Conservation (phyloP, 2,113 vertebrate genomes). For the Lipotes vexillifer region DNA sequence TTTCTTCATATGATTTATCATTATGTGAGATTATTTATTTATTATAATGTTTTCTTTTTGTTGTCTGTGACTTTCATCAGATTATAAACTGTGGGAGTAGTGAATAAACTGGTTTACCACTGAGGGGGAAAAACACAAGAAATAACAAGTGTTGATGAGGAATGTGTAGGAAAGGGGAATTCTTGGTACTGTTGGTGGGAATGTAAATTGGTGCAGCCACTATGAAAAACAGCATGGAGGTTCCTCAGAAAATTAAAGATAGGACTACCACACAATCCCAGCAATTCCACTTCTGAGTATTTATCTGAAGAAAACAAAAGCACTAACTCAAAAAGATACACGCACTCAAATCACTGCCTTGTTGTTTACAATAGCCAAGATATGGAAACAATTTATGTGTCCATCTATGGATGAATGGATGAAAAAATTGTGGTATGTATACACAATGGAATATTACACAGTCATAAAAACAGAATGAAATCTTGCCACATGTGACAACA, state of each 20-base stretch:
- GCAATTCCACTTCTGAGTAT: background rate
- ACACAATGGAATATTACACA: background rate
- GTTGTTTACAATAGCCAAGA: background rate
- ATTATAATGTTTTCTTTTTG: background rate
- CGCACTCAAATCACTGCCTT: background rate
- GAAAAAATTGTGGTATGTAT: background rate
- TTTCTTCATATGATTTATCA: background rate
- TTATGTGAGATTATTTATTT: background rate
- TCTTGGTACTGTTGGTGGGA: background rate
- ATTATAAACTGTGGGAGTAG: background rate
- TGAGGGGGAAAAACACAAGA: background rate
- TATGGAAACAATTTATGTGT: background rate
- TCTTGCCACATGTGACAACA: background rate
- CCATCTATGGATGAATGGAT: background rate
- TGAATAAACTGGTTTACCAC: background rate
- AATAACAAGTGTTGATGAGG: background rate
- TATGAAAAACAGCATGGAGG: background rate
- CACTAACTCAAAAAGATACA: background rate
- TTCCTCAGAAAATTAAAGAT: background rate
- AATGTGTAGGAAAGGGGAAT: background rate
- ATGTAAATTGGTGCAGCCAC: background rate
- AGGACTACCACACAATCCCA: background rate
- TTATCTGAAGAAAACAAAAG: background rate
- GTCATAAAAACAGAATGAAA: background rate
- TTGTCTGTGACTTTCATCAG: background rate